A percentile compares a stretch with the other conserved stretches of the same genome.
Conservation (phyloP, 2,888 invertebrate genomes). For the Campoplex capitator region DNA sequence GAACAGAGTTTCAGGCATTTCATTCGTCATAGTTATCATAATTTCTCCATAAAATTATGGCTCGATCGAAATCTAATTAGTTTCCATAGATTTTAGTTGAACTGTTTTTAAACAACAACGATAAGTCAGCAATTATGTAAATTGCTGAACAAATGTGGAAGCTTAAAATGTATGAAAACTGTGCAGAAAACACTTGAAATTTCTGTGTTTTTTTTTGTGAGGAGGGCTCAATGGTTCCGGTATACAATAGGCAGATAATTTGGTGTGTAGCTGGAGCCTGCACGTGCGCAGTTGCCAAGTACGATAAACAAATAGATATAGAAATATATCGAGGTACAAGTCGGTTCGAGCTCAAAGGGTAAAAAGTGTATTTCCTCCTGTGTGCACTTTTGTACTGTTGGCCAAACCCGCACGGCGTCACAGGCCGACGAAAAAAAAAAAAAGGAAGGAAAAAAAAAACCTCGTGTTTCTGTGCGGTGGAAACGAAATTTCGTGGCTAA, state of each 20-base stretch:
- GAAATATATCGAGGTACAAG: neutral
- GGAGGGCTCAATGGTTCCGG: neutral
- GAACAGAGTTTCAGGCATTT: too few relatives aligned
- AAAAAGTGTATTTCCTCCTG: constrained; percentile 21
- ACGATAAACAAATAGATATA: constrained; percentile 13
- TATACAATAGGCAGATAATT: neutral
- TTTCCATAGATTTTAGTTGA: neutral
- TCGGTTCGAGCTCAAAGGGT: constrained; percentile 24
- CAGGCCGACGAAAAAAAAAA: constrained; percentile 41
- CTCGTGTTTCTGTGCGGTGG: constrained; percentile 68
- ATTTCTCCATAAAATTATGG: neutral
- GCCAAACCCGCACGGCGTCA: constrained; percentile 50
- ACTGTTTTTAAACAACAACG: too few relatives aligned
- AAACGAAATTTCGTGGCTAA: constrained; percentile 81
- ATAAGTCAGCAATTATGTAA: neutral
- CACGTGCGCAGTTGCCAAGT: constrained; percentile 2
- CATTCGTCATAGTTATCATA: too few relatives aligned
- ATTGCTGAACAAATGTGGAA: neutral
- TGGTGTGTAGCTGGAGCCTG: neutral
- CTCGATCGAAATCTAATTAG: neutral
- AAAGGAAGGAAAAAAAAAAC: constrained; percentile 25
- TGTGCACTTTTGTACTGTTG: constrained; percentile 42
- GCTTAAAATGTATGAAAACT: neutral
- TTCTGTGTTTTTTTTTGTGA: neutral
- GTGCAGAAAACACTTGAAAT: neutral